These are phyloP conservation scores for Anastrepha obliqua DNA, from an alignment of 1,140 invertebrate species.

Conservation along the genomic window DNA sequence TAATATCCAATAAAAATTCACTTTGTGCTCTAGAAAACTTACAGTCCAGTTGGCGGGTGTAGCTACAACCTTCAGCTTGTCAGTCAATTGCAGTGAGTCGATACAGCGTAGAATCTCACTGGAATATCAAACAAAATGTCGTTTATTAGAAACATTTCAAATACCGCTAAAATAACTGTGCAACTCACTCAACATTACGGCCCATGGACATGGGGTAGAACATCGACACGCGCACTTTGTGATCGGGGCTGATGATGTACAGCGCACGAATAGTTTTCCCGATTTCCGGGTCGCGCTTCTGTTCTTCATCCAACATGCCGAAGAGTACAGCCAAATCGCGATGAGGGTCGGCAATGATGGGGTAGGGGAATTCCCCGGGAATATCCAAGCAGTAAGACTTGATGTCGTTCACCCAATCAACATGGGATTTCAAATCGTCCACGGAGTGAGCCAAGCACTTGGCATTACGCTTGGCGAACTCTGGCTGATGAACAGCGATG, in stretches of 20 bases:
- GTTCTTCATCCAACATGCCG: conserved; percentile 91
- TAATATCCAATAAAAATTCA: no score
- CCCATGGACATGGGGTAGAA: conserved; percentile 94
- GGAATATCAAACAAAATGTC: conserved; percentile 70
- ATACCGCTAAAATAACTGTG: not conserved
- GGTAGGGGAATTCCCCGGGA: conserved; percentile 85
- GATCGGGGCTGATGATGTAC: conserved; percentile 91
- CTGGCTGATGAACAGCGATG: conserved; percentile 83
- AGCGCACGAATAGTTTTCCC: conserved; percentile 88
- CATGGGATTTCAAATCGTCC: conserved; percentile 85
- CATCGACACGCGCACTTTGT: conserved; percentile 87
- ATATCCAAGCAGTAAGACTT: conserved; percentile 83
- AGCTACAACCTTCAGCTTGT: conserved; percentile 82
- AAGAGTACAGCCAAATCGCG: conserved; percentile 85
- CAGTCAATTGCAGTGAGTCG: conserved; percentile 91
- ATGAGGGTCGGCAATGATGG: conserved; percentile 90
- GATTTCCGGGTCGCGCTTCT: conserved; percentile 83
- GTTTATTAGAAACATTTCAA: not conserved
- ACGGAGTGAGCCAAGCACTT: conserved; percentile 93
- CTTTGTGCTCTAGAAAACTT: conserved; percentile 69
- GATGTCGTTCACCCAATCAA: conserved; percentile 89
- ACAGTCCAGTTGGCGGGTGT: conserved; percentile 93
- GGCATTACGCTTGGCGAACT: conserved; percentile 87
- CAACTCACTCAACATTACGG: conserved; percentile 91
- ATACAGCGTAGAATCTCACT: conserved; percentile 93